Evolutionary conservation across 2,888 invertebrate genomes (phyloP), one percentile per base, ranked within the genome.

Genomic region (Athalia circularis): DNA sequence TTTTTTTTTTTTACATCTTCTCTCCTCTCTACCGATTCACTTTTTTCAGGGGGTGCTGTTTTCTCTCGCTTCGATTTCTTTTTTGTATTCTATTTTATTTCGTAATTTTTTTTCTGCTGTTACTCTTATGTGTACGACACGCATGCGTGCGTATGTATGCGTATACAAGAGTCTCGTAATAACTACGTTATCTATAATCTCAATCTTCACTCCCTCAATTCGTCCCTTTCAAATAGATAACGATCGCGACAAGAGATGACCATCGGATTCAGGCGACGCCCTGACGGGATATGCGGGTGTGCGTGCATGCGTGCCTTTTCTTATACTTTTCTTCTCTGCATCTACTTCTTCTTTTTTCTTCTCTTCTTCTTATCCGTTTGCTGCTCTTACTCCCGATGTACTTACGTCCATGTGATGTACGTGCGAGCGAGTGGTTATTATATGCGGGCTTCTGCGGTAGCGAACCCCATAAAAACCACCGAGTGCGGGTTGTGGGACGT

Each of bases 271-370:
- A n/a, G 54, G 54, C 54, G 8, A 3, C 54, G n/a, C 9, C 9
- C 54, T 54, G 43, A 68, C 29, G 52, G 43, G 52, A 68, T 13
- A 61, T 68, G 68, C 68, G 68, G 68, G 68, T 43, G 5, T 68
- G n/a, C 48, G 15, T 65, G 15, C 29, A 29, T 29, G 29, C 29
- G 29, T 29, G 29, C 29, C 29, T 29, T 29, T 29, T 29, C 29
- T 29, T 29, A 29, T 29, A 29, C 29, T 29, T 29, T 29, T 29
- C 29, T 29, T 29, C 29, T 29, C 29, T 29, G 29, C 29, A 29
- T 29, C 29, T 29, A 29, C 29, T 29, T 29, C 29, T 29, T 29
- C 29, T 29, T 29, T 29, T 29, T 29, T 29, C 29, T 29, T 29
- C n/a, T 29, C 29, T 29, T 29, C 29, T 29, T 29, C 29, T 29